phyloP scores from a whole-genome alignment of 2,113 vertebrate genomes.

The Salvelinus alpinus region DNA sequence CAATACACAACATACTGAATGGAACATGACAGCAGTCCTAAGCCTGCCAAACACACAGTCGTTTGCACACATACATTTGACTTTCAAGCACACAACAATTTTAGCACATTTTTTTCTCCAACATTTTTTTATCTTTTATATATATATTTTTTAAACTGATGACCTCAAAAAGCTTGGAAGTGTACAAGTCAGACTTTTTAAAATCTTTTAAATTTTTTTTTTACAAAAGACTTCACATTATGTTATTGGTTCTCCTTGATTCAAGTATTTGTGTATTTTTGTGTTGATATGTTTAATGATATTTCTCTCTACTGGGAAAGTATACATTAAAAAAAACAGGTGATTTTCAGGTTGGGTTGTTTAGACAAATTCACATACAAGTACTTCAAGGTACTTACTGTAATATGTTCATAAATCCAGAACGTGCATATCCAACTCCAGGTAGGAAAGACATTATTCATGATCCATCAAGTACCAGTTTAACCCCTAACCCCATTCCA shows the following conservation, averaged over 20 bases:
- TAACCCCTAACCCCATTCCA: slow-evolving; percentile 41
- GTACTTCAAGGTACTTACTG: slow-evolving; percentile 52
- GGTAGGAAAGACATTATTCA: slow-evolving; percentile 50
- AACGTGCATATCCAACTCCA: slow-evolving; percentile 78
- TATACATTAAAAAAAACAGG: slow-evolving; percentile 59
- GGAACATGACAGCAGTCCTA: slow-evolving; percentile 58
- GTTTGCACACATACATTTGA: slow-evolving; percentile 62
- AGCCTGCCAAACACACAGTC: slow-evolving; percentile 47
- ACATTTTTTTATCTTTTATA: slow-evolving; percentile 33
- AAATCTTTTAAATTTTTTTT: too few relatives aligned
- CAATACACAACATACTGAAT: slow-evolving; percentile 61
- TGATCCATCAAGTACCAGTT: slow-evolving; percentile 52
- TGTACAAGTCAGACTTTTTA: slow-evolving; percentile 41
- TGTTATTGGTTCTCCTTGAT: slow-evolving; percentile 89
- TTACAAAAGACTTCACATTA: slow-evolving; percentile 92
- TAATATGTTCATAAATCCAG: slow-evolving; percentile 54
- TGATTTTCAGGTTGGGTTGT: slow-evolving; percentile 58
- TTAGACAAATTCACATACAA: slow-evolving; percentile 55
- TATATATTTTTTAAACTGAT: slow-evolving; percentile 51
- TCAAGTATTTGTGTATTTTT: slow-evolving; percentile 95
- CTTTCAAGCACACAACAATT: slow-evolving; percentile 64
- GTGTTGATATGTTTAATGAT: slow-evolving; percentile 78
- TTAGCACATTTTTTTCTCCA: slow-evolving; percentile 31
- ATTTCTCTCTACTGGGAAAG: slow-evolving; percentile 71
- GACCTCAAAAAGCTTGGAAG: slow-evolving; percentile 73